A percentile compares a stretch with the other conserved stretches of the same genome.
Evolutionary conservation across 1,140 invertebrate genomes (phyloP).

Genomic region (Apis florea): DNA sequence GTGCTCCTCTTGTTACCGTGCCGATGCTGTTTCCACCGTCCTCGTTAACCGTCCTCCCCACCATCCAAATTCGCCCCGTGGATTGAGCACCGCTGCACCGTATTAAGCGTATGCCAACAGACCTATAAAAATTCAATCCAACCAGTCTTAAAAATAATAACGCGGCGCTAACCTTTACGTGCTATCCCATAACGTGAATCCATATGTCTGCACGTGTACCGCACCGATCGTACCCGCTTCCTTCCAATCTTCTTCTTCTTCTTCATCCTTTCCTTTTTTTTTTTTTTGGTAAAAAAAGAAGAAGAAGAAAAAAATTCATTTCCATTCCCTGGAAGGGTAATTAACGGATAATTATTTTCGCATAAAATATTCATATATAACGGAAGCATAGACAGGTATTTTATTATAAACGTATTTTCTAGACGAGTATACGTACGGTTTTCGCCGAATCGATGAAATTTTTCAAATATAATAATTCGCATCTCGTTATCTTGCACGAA

Average conservation of each 20-base stretch:
- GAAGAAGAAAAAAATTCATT: not conserved
- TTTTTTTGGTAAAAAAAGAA: not conserved
- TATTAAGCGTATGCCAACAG: constrained; percentile 64
- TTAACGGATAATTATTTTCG: constrained; percentile 38
- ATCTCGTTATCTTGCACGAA: not conserved
- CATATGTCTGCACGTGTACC: constrained; percentile 47
- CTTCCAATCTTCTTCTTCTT: constrained; percentile 29
- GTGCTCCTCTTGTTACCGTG: constrained; percentile 58
- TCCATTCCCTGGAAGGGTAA: constrained; percentile 26
- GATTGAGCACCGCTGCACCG: constrained; percentile 60
- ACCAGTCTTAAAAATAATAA: constrained; percentile 70
- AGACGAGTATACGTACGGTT: too few species aligned
- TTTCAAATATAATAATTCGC: too few species aligned
- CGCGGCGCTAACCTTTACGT: constrained; percentile 60
- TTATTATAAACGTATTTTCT: too few species aligned
- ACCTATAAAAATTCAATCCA: constrained; percentile 71
- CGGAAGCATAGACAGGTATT: too few species aligned
- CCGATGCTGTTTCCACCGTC: constrained; percentile 53
- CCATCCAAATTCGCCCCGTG: constrained; percentile 55
- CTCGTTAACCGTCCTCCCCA: constrained; percentile 60
- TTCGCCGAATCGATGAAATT: too few species aligned
- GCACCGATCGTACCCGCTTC: constrained; percentile 42
- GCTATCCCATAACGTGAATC: constrained; percentile 56
- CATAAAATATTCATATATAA: too few species aligned
- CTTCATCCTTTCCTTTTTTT: not conserved